Base-by-base conservation (phyloP, 2,113 vertebrate genomes). In the Oophaga pumilio region DNA sequence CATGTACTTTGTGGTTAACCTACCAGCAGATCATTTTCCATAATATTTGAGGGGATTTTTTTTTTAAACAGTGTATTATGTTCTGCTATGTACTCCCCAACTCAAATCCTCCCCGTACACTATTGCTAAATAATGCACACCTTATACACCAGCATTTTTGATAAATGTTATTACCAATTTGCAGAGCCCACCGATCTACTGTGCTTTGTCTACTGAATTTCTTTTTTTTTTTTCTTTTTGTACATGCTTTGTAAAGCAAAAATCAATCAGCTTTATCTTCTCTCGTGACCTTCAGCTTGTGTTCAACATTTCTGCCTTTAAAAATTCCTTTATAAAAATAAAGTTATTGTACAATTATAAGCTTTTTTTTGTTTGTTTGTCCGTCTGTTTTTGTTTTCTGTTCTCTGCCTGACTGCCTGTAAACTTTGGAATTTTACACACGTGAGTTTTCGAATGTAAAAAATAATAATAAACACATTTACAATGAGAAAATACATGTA, bases 401-500 rank as follows among this genome's bases (percentile, higher is more conserved):
- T 88, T 87, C 33, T 82, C 43, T 82, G 86, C 86, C 86, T 87
- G 86, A 82, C 79, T 87, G 78, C 86, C 86, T 87, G 69, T 87
- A 82, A 82, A 87, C 76, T 71, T 66, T 87, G 68, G 68, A 78
- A 71, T 80, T 71, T 71, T 77, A 87, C 64, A 76, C 60, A 76
- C 10, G 56, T 1, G 82, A 84, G 88, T 73, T 59, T 43, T 86
- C 83, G 87, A 84, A 89, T 76, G 80, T 6, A 74, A 77, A 84
- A 82, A 49, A 0, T 10, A 89, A 9, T n/a, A 83, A 87, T 62
- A 78, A 71, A 85, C 53, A 43, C 22, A 79, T 77, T 85, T 1
- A 0, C 60, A 77, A 87, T 0, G 90, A 89, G 86, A 83, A 86
- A 92, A 91, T 93, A 92, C 92, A 91, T 53, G 76, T 89, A 86